Base-by-base conservation (phyloP, 1,140 invertebrate genomes). In the Ctenoplectra terminalis region DNA sequence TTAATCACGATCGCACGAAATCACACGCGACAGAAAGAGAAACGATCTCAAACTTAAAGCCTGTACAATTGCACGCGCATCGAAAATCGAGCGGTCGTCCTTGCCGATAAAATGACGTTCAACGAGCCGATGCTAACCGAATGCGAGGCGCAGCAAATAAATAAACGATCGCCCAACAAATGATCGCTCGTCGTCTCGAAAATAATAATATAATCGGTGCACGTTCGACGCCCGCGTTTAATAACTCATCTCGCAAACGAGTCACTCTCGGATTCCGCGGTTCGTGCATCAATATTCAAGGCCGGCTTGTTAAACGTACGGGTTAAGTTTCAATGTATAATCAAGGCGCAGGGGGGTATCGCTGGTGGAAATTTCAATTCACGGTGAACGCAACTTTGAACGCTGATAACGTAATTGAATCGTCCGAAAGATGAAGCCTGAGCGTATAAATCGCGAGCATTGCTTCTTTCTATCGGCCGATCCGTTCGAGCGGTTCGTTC, bases 231-330 rank as follows among this genome's bases (percentile, higher is more conserved):
- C 26, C 17, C 23, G 31, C 15, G 6, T 37, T 37, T 54, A 70
- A 70, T 54, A 40, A 34, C 67, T 70, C 48, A 46, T 46, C 64
- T 8, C 31, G 64, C 40, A 15, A 29, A 17, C 37, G 37, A 67
- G 37, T 67, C 64, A 70, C 67, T 54, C 54, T 70, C 50, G 26
- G n/a, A 70, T 70, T 37, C 29, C 31, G 11, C 6, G 20, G 8
- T 34, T 37, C 48, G 50, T 26, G 67, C 6, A 54, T 54, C 31
- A 26, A 54, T 17, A 26, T 70, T 40, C 50, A 54, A 37, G n/a
- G n/a, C n/a, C n/a, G n/a, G n/a, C n/a, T n/a, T n/a, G n/a, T n/a
- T n/a, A n/a, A n/a, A n/a, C n/a, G n/a, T n/a, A n/a, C n/a, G n/a
- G n/a, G n/a, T n/a, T n/a, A n/a, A n/a, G n/a, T n/a, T n/a, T n/a